Percentiles rank a stretch among this genome's conserved stretches.
These are phyloP conservation scores for Mustelus asterias DNA, from an alignment of 2,113 vertebrate genomes.

Conservation along the genomic window DNA sequence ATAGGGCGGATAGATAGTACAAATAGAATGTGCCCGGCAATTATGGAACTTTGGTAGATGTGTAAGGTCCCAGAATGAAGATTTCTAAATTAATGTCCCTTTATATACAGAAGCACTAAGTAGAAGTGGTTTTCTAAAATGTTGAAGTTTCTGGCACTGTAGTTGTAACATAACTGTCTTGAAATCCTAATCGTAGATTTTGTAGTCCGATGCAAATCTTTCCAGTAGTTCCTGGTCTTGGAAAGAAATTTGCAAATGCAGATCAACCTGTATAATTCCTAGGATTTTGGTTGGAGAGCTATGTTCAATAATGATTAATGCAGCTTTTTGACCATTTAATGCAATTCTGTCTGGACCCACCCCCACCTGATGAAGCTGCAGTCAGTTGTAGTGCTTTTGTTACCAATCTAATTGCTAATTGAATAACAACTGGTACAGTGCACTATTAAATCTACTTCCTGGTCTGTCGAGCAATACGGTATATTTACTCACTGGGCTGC, in stretches of 20 bases:
- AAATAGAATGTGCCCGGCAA: not conserved
- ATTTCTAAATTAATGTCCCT: not conserved
- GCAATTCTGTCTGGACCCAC: not conserved
- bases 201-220: not conserved
- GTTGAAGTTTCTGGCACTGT: not conserved
- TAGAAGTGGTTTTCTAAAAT: not conserved
- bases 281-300: not conserved
- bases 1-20: not conserved
- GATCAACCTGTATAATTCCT: not conserved
- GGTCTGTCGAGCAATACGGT: not conserved
- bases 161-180: not conserved
- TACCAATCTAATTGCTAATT: not conserved
- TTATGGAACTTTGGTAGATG: not conserved
- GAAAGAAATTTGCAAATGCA: not conserved
- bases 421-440: not conserved
- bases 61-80: not conserved
- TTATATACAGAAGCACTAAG: not conserved
- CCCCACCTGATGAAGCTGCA: not conserved
- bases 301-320: not conserved
- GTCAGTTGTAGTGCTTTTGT: not conserved
- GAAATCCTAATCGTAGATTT: not conserved
- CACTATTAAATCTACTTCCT: not conserved
- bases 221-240: not conserved
- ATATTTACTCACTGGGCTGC: not conserved
- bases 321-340: not conserved